phyloP scores from a whole-genome alignment of 35 echinoderm and acorn worm species.

The Hemicentrotus pulcherrimus region DNA sequence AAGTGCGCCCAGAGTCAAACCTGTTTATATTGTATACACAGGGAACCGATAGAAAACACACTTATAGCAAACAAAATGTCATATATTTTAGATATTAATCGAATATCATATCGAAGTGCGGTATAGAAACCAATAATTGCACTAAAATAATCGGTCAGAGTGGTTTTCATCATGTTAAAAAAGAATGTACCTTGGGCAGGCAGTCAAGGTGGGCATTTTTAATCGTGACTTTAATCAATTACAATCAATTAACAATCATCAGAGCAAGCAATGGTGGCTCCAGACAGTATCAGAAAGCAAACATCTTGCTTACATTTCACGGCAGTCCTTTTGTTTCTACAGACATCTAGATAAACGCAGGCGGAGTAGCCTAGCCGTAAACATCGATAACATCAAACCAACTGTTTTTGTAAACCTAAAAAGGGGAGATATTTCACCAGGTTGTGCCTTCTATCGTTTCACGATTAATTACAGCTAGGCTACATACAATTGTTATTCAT shows the following conservation, averaged over 20 bases:
- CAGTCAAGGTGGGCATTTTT: background rate
- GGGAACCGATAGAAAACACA: too few species aligned
- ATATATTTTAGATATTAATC: background rate
- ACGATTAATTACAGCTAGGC: too few species aligned
- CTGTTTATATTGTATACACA: too few species aligned
- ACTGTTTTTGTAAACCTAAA: background rate
- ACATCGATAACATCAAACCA: background rate
- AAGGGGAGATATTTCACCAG: too few species aligned
- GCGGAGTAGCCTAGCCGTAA: background rate
- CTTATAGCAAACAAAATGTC: too few species aligned
- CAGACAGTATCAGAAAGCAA: constrained; percentile 19
- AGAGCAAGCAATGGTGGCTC: background rate
- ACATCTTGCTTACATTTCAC: constrained; percentile 25
- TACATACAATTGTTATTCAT: too few species aligned
- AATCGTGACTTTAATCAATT: background rate
- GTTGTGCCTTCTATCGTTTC: too few species aligned
- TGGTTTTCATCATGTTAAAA: background rate
- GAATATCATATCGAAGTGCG: background rate
- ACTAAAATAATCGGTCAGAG: background rate
- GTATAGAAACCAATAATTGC: background rate
- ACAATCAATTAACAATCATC: constrained; percentile 25
- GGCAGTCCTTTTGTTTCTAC: background rate
- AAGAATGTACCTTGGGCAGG: background rate
- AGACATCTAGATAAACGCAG: constrained; percentile 2
- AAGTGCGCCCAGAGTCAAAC: too few species aligned